Percentiles rank a stretch among this genome's conserved stretches.
Evolutionary conservation across 2,797 vertebrate species (phyloP).

Genomic region (Phyllotis vaccarum): DNA sequence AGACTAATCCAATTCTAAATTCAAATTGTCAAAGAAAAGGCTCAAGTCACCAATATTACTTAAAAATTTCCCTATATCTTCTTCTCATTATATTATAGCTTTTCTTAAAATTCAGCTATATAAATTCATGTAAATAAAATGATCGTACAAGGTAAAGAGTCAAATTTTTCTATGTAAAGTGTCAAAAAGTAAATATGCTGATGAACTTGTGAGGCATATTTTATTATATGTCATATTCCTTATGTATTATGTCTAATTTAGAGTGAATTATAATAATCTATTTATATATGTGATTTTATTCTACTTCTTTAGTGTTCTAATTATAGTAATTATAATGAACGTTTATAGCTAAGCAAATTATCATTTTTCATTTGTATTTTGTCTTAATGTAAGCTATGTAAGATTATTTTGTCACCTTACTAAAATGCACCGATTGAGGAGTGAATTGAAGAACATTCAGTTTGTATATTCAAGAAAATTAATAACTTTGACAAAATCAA

Average conservation of each 20-base stretch:
- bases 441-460: neutral
- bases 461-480: neutral
- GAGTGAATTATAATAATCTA: neutral
- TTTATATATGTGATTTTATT: neutral
- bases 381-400: neutral
- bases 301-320: neutral
- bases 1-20: neutral
- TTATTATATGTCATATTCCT: neutral
- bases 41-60: neutral
- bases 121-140: neutral
- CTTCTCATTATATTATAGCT: neutral
- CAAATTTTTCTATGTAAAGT: neutral
- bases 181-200: neutral
- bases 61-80: constrained; percentile 6
- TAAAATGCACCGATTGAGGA: neutral
- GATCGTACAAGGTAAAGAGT: neutral
- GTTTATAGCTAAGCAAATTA: neutral
- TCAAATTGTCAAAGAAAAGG: neutral
- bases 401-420: neutral
- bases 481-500: constrained; percentile 9
- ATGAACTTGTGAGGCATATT: neutral
- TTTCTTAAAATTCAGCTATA: constrained; percentile 37
- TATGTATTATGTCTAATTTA: neutral
- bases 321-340: neutral
- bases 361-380: neutral